Evolutionary conservation across 2,888 invertebrate species (phyloP).

Genomic region (Podabrus alpinus): DNA sequence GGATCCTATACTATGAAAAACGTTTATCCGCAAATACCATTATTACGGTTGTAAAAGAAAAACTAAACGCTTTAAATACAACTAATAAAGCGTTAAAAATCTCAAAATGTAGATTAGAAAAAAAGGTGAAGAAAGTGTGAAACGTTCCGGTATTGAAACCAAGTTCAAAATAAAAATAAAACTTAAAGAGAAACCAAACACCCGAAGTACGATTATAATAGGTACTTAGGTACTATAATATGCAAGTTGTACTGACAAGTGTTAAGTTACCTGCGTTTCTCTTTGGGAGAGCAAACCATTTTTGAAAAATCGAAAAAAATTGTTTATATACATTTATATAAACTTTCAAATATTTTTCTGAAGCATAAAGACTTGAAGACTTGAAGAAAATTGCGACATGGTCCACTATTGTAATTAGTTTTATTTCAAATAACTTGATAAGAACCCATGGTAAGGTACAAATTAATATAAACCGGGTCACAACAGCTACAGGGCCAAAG

Average conservation of each 20-base stretch:
- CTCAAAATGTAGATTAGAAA: neutral
- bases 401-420: too few species aligned
- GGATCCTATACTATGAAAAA: neutral
- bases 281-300: neutral
- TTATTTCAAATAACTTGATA: neutral
- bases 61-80: neutral
- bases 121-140: neutral
- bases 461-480: conserved; percentile 33
- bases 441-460: neutral
- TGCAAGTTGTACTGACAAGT: too few species aligned
- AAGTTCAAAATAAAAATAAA: neutral
- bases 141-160: neutral
- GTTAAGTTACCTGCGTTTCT: neutral
- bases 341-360: too few species aligned
- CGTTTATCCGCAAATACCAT: neutral
- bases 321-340: too few species aligned
- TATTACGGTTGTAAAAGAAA: neutral
- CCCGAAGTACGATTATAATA: too few species aligned
- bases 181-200: neutral
- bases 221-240: too few species aligned
- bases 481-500: conserved; percentile 27
- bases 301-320: too few species aligned
- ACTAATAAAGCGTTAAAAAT: neutral
- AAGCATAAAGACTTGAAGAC: too few species aligned
- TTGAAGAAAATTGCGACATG: neutral